Evolutionary conservation across 2,113 vertebrate species (phyloP), one percentile per base, ranked within the genome.

Genomic region (Upupa epops): DNA sequence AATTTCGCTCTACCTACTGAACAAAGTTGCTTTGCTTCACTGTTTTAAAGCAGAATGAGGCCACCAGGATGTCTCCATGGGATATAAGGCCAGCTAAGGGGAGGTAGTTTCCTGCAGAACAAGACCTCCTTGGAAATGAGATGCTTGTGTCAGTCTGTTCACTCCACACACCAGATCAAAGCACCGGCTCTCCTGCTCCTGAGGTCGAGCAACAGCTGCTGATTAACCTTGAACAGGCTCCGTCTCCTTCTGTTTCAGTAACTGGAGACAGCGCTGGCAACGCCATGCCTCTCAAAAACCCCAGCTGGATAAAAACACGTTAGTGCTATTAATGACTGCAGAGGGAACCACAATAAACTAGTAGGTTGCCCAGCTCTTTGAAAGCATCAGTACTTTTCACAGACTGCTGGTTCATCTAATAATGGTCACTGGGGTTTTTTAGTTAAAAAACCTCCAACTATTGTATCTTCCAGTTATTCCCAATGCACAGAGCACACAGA

Each of bases 191-290:
- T 82, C 51, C 79, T 36, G 58, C 58, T 93, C 64, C 75, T 26
- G 48, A 82, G 32, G 48, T 75, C 92, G 94, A 0, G 0, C 75
- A 93, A 74, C 94, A 96, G 94, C 96, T 95, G 96, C 71, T 31
- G 69, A 89, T 89, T 96, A 94, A 96, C 91, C 94, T 95, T 93
- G 91, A 96, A 87, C 42, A 86, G 83, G 48, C 80, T 92, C 42
- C 72, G 71, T 79, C 91, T 92, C 82, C 94, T 96, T 75, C 82
- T 93, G 80, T 94, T 92, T 94, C 90, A 93, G 92, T 92, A 96
- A 96, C 5, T 36, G 52, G 83, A 93, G 80, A 94, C 3, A 86
- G 66, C 3, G 1, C 46, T 6, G 5, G 37, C 7, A 3, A 63
- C 13, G 34, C 51, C 28, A 34, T 13, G 32, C 21, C 36, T 49